A percentile compares a stretch with the other conserved stretches of the same genome.
These are phyloP conservation scores for Ophioninae sp. DNA, from an alignment of 2,888 invertebrate genomes.

Conservation along the genomic window DNA sequence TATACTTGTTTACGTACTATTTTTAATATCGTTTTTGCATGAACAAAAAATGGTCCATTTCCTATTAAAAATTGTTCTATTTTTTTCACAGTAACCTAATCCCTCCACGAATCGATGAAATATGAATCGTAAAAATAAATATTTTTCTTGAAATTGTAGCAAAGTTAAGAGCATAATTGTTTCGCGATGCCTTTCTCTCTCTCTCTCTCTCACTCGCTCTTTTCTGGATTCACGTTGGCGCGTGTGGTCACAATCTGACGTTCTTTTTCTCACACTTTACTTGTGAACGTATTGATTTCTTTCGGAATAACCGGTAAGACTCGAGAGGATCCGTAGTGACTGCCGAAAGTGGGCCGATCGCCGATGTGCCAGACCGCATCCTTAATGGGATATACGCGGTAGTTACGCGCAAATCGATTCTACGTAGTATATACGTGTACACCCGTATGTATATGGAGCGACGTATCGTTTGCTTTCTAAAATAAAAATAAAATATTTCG, in stretches of 20 bases:
- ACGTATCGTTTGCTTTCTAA: constrained; percentile 68
- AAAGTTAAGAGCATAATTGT: not conserved
- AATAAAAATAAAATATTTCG: constrained; percentile 58
- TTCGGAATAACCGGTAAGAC: constrained; percentile 26
- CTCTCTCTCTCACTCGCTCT: constrained; percentile 15
- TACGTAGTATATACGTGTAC: constrained; percentile 5
- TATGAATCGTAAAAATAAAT: not conserved
- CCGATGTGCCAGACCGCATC: constrained; percentile 62
- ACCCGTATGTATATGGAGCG: not conserved
- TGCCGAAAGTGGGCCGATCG: constrained; percentile 75
- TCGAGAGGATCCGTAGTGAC: constrained; percentile 25
- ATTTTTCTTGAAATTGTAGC: not conserved
- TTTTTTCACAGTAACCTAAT: not conserved
- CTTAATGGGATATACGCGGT: constrained; percentile 66
- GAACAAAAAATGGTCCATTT: too few relatives aligned
- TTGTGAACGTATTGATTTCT: constrained; percentile 60
- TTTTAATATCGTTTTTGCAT: too few relatives aligned
- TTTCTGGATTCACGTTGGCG: not conserved
- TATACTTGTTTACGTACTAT: too few relatives aligned
- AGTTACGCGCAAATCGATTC: constrained; percentile 60
- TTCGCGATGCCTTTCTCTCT: not conserved
- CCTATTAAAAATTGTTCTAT: too few relatives aligned
- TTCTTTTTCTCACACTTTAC: constrained; percentile 9
- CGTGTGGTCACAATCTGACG: not conserved
- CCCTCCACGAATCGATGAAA: not conserved